Evolutionary conservation across 2,797 vertebrate genomes (phyloP).

Genomic region (Florisuga fusca): DNA sequence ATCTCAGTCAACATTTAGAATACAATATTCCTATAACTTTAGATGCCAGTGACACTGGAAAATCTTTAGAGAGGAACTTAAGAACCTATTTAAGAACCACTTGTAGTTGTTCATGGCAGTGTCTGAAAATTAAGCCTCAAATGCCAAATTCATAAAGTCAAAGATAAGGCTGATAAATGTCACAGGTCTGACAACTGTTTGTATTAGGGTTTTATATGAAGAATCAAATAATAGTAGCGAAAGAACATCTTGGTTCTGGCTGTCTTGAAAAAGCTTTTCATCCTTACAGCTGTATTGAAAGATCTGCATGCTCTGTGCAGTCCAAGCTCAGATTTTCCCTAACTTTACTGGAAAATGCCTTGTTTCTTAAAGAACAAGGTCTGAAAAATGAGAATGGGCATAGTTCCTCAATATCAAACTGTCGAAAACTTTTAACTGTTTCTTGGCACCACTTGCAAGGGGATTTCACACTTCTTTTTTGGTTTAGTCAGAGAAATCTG

Average conservation of each 20-base stretch:
- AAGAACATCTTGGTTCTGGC: background rate
- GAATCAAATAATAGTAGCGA: background rate
- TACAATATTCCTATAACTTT: background rate
- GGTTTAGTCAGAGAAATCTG: background rate
- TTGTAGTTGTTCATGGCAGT: no score
- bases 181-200: background rate
- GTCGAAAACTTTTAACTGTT: background rate
- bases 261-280: background rate
- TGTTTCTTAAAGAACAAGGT: background rate
- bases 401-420: no score
- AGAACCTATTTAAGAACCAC: background rate
- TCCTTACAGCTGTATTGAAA: background rate
- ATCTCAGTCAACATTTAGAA: background rate
- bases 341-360: background rate
- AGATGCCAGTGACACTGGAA: background rate
- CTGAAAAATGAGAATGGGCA: background rate
- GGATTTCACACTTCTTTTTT: background rate
- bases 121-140: background rate
- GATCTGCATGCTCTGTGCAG: accelerated
- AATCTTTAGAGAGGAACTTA: background rate
- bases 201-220: background rate
- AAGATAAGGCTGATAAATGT: background rate
- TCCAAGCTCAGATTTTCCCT: background rate
- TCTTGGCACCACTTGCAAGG: background rate
- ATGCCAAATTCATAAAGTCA: background rate